Evolutionary conservation across 1,140 invertebrate species (phyloP).

Genomic region (Ips typographus): DNA sequence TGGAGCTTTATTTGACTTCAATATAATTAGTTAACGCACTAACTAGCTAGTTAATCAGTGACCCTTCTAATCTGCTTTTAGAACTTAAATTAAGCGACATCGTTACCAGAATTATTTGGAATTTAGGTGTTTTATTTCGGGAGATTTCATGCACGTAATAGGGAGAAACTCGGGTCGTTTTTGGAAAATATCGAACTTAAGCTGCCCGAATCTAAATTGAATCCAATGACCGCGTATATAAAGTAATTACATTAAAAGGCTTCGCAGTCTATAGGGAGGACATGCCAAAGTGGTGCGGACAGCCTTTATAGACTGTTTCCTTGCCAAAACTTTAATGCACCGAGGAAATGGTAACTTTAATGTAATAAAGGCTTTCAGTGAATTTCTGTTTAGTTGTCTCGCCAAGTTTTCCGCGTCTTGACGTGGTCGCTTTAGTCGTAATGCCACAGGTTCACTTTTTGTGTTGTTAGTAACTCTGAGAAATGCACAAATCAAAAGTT

Average conservation of each 20-base stretch:
- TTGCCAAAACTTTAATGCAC: conserved; percentile 11
- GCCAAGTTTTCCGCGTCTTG: background rate
- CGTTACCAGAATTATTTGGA: conserved; percentile 23
- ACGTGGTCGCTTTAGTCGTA: background rate
- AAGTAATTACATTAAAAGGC: conserved; percentile 9
- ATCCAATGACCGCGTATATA: background rate
- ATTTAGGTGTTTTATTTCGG: conserved; percentile 24
- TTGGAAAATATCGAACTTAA: too few relatives aligned
- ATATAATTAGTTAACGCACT: conserved; percentile 31
- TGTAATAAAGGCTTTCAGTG: conserved; percentile 8
- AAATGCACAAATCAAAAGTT: background rate
- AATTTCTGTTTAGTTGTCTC: conserved; percentile 1
- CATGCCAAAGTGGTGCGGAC: conserved; percentile 4
- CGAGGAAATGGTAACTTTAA: conserved; percentile 9
- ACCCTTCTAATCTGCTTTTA: conserved; percentile 27
- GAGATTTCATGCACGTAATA: too few relatives aligned
- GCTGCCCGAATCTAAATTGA: background rate
- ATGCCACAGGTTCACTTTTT: too few relatives aligned
- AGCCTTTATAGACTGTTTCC: conserved; percentile 12
- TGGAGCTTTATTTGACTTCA: conserved; percentile 25
- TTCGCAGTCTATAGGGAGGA: background rate
- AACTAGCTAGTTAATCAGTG: conserved; percentile 34
- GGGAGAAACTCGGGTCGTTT: too few relatives aligned
- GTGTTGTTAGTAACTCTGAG: background rate
- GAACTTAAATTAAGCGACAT: conserved; percentile 26